Conservation (phyloP, 2,113 vertebrate species). For the Barnardius zonarius region DNA sequence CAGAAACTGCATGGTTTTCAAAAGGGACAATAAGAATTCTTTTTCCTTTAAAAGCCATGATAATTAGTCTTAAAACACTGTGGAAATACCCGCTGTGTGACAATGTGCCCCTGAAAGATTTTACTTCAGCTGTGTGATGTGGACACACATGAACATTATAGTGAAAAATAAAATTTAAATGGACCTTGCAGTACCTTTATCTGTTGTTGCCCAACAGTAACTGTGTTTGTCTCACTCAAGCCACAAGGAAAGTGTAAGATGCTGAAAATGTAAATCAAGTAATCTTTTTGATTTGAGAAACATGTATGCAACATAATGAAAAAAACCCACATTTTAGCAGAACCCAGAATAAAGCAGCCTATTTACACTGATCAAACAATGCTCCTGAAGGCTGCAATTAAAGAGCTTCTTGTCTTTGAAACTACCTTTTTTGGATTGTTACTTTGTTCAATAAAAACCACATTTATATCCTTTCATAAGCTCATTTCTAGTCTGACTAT, state of each 20-base stretch:
- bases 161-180: neutral
- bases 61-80: slow-evolving; percentile 7
- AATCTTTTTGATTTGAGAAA: slow-evolving; percentile 62
- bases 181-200: neutral
- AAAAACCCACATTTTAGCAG: slow-evolving; percentile 21
- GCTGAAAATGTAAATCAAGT: slow-evolving; percentile 51
- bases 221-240: slow-evolving; percentile 1
- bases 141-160: neutral
- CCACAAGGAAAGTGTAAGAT: slow-evolving; percentile 17
- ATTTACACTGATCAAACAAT: slow-evolving; percentile 72
- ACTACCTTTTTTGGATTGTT: slow-evolving; percentile 64
- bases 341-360: slow-evolving; percentile 65
- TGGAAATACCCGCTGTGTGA: neutral
- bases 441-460: slow-evolving; percentile 67
- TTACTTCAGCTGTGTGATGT: neutral
- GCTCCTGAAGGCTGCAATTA: slow-evolving; percentile 70
- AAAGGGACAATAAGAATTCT: neutral
- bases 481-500: slow-evolving; percentile 58
- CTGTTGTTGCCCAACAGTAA: neutral
- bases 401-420: slow-evolving; percentile 71
- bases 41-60: neutral
- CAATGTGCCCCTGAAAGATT: neutral
- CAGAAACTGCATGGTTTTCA: neutral
- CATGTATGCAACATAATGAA: slow-evolving; percentile 32
- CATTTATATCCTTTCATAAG: slow-evolving; percentile 67